Evolutionary conservation across 2,797 vertebrate species (phyloP).

Genomic region (Sebastes jordani): DNA sequence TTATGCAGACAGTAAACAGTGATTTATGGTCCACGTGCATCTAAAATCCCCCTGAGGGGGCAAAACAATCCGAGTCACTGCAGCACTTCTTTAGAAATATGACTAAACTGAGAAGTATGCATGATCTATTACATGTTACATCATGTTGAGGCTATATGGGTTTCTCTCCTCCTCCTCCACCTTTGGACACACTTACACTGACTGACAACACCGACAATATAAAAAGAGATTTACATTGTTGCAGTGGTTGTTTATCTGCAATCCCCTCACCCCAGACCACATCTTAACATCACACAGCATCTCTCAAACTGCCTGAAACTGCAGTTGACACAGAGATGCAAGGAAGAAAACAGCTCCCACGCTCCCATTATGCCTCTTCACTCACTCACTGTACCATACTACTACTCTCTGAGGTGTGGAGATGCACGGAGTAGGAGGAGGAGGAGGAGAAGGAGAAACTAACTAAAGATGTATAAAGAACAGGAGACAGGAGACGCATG

Average conservation of each 20-base stretch:
- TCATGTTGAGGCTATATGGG: neutral
- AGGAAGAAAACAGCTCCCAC: neutral
- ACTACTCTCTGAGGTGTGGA: constrained; percentile 1
- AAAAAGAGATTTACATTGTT: neutral
- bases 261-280: neutral
- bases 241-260: neutral
- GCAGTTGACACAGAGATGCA: neutral
- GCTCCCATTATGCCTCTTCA: constrained; percentile 22
- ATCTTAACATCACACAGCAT: neutral
- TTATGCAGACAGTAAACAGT: neutral
- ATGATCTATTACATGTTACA: neutral
- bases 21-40: neutral
- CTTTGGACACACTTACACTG: neutral
- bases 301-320: neutral
- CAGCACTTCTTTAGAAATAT: neutral
- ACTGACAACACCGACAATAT: neutral
- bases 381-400: neutral
- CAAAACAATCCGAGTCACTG: neutral
- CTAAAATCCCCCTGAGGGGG: neutral
- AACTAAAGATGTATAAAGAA: constrained; percentile 37
- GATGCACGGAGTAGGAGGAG: neutral
- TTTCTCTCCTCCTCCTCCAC: neutral
- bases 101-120: neutral
- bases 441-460: neutral
- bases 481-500: neutral